Base-by-base conservation (phyloP, 2,113 vertebrate species). In the Tonatia bakeri region DNA sequence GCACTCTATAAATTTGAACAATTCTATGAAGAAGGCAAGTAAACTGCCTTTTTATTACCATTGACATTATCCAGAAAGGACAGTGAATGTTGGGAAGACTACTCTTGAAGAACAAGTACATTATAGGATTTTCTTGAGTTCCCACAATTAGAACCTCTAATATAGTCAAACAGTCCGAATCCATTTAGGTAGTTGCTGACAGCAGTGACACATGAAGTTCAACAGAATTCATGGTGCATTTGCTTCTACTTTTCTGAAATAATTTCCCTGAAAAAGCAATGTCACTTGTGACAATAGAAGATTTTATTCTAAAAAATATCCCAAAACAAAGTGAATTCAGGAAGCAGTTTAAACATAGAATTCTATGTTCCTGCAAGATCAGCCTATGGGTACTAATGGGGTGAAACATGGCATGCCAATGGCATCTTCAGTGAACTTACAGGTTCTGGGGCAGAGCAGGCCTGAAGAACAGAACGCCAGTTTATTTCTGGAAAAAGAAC, bases 261-360 rank as follows among this genome's bases (percentile, higher is more conserved):
- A 90, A n/a, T 90, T 90, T 92, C 24, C 14, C 33, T 54, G 67
- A 64, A 85, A 94, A 95, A 82, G 31, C 7, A 93, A 36, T 91
- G 80, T 17, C 20, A 56, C 79, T 65, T 92, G 12, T 38, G 87
- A 79, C 33, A 40, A n/a, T 70, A 83, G 59, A 15, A 10, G 50
- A 69, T 73, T 92, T 97, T 96, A 90, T 82, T 94, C 92, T 59
- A 12, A 94, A 96, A 83, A 56, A 70, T 59, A 20, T 86, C 36
- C 33, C 47, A 94, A 80, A 73, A 36, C 50, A 90, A 36, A n/a
- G 28, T 43, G 69, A 92, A 54, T 0, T 47, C 45, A 47, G 45
- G 43, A 45, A 77, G 93, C 9, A 85, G 13, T 88, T 94, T 75
- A 45, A 77, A 88, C 7, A 31, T 24, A 54, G 40, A 89, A 56